A percentile compares a stretch with the other conserved stretches of the same genome.
These are phyloP conservation scores for Acanthacorydalis orientalis DNA, from an alignment of 2,888 invertebrate genomes.

Conservation along the genomic window DNA sequence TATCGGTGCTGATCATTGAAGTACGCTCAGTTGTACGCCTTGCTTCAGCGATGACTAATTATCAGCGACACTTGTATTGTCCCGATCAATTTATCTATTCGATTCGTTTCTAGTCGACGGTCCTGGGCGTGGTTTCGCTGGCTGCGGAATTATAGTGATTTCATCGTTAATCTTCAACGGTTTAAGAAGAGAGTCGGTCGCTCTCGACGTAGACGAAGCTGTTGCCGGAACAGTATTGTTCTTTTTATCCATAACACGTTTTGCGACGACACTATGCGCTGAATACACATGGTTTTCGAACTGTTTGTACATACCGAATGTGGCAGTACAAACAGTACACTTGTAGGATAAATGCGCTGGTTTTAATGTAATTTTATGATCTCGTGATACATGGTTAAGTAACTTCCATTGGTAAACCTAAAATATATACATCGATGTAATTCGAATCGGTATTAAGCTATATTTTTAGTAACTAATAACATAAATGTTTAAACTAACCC, in stretches of 20 bases:
- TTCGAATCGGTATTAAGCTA: not conserved
- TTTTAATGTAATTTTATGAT: slow-evolving; percentile 81
- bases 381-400: slow-evolving; percentile 78
- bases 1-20: no score
- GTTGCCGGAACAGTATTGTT: slow-evolving; percentile 23
- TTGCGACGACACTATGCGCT: slow-evolving; percentile 79
- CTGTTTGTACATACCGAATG: slow-evolving; percentile 88
- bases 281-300: slow-evolving; percentile 90
- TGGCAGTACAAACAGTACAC: slow-evolving; percentile 88
- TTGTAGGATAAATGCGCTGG: slow-evolving; percentile 89
- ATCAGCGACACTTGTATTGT: no score
- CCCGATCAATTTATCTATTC: no score
- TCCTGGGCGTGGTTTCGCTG: slow-evolving; percentile 30
- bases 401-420: slow-evolving; percentile 90
- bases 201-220: slow-evolving; percentile 21
- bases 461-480: not conserved
- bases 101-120: slow-evolving; percentile 1
- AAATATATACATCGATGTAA: slow-evolving; percentile 12
- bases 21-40: no score
- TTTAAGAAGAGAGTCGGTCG: slow-evolving; percentile 49
- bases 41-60: no score
- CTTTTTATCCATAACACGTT: slow-evolving; percentile 68
- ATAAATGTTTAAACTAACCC: slow-evolving; percentile 37
- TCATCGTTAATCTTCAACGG: slow-evolving; percentile 78
- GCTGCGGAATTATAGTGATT: slow-evolving; percentile 78